Evolutionary conservation across 2,888 invertebrate species (phyloP).

Genomic region (Epistrophella euchroma): DNA sequence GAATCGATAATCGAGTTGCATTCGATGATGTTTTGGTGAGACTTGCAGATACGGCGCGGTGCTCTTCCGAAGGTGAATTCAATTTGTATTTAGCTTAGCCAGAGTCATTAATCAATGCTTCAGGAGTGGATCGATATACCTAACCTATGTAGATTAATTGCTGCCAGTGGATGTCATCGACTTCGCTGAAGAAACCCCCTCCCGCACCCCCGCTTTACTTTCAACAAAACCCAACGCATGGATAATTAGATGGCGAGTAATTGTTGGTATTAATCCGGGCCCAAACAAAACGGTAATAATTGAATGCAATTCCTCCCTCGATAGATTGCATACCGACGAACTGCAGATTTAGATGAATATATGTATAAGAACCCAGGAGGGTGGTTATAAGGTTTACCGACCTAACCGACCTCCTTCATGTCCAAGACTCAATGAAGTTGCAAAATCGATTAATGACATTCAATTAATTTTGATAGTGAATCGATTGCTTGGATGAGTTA

Average conservation of each 20-base stretch:
- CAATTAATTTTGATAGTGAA: conserved; percentile 61
- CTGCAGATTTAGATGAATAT: conserved; percentile 10
- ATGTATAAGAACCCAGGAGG: neutral
- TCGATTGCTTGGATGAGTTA: conserved; percentile 51
- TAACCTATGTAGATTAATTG: conserved; percentile 69
- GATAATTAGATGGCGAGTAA: conserved; percentile 67
- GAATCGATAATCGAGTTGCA: conserved; percentile 57
- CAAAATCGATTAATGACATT: conserved; percentile 70
- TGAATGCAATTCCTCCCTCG: conserved; percentile 59
- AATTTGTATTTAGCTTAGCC: conserved; percentile 54
- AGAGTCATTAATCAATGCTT: conserved; percentile 64
- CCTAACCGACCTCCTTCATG: neutral
- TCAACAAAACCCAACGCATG: conserved; percentile 42
- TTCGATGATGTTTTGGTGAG: conserved; percentile 22
- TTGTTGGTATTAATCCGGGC: conserved; percentile 68
- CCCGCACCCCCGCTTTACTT: neutral
- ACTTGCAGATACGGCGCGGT: neutral
- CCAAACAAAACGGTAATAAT: conserved; percentile 65
- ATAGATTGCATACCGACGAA: conserved; percentile 11
- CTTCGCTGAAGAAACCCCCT: neutral
- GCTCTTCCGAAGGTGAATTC: conserved; percentile 49
- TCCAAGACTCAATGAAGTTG: conserved; percentile 63
- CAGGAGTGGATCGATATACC: conserved; percentile 36
- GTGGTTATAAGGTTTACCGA: conserved; percentile 4
- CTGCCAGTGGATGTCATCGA: conserved; percentile 69